phyloP scores from a whole-genome alignment of 2,888 invertebrate species.

The Pecten maximus region DNA sequence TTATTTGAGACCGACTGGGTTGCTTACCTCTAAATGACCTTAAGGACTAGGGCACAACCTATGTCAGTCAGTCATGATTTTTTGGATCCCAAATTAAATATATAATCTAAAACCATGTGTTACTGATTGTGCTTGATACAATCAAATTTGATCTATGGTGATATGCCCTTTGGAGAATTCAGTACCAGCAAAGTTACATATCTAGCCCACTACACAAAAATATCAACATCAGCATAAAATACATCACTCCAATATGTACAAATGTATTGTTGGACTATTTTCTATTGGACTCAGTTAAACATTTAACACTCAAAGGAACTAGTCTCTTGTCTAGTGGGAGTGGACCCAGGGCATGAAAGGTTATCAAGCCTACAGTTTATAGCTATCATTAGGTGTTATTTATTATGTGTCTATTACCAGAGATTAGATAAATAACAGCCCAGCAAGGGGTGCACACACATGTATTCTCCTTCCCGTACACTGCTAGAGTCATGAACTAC shows the following conservation, averaged over 20 bases:
- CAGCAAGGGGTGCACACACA: not conserved
- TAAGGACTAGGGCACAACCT: not conserved
- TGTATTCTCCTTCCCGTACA: not conserved
- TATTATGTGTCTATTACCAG: constrained; percentile 26
- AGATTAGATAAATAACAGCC: constrained; percentile 4
- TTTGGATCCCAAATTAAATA: not conserved
- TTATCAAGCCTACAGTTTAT: not conserved
- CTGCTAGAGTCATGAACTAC: not conserved
- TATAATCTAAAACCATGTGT: not conserved
- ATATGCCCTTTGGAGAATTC: not conserved
- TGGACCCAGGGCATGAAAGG: not conserved
- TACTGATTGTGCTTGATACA: not conserved
- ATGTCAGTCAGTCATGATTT: no score
- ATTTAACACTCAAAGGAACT: not conserved
- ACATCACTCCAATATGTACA: not conserved
- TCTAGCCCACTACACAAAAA: no score
- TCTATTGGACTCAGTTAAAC: no score
- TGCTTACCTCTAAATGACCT: not conserved
- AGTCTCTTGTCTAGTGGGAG: not conserved
- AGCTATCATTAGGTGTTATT: not conserved
- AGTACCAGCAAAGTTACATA: no score
- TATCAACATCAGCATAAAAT: no score
- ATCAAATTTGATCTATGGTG: not conserved
- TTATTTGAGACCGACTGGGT: not conserved
- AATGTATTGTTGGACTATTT: no score